Base-by-base conservation (phyloP, 2,888 invertebrate species). In the Anoplius nigerrimus region DNA sequence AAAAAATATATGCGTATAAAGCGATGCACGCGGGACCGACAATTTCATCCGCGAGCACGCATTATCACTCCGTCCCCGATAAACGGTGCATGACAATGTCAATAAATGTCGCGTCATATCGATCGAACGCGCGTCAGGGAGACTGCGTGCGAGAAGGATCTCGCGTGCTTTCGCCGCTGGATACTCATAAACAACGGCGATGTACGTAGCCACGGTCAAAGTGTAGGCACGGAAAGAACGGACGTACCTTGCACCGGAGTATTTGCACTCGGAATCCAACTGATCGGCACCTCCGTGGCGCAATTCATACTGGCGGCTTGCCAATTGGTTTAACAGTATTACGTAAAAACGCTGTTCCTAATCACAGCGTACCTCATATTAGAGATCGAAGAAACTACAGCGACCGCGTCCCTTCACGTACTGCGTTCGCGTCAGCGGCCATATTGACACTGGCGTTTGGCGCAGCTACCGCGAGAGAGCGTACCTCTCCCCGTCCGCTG, bases 391-490 rank as follows among this genome's bases (percentile, higher is more conserved):
- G 55, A 55, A 72, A 70, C 76, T 76, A 76, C 55, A 71, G 68
- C 71, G 59, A 62, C 69, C 69, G 74, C 70, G 74, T 77, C 70
- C 60, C 62, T 69, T 66, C 69, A 34, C 69, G 53, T 45, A 75
- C 71, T 78, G 70, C 60, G 62, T 61, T 68, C 72, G 46, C 76
- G 43, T 62, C 70, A 70, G 81, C 80, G 80, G 81, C 82, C 83
- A 83, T 83, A 80, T 83, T 83, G 80, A 81, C 67, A 83, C 82
- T 82, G 78, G 46, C 69, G 69, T 65, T 80, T 75, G 68, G 16
- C 13, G 62, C 66, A 57, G 52, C 62, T 45, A 59, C 77, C 80
- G 76, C 74, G 52, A 76, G 78, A 72, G 72, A 64, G 76, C 80
- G 80, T 76, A 13, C 34, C 42, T 27, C 27, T 57, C 62, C 42